These are phyloP conservation scores for Puffinus mauretanicus DNA, from an alignment of 2,113 vertebrate genomes.

Conservation along the genomic window DNA sequence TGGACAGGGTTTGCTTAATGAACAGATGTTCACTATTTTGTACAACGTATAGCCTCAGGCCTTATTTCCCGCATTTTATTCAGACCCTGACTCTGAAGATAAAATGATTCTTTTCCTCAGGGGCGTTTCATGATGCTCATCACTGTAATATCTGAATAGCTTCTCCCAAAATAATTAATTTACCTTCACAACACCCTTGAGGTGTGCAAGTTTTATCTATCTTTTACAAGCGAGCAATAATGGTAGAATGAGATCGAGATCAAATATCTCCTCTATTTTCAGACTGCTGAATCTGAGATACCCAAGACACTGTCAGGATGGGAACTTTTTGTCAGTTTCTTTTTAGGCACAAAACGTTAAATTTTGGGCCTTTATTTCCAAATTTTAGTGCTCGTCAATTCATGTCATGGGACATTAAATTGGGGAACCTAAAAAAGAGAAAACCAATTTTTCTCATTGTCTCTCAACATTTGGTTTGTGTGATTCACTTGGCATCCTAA, in stretches of 20 bases:
- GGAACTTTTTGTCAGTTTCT: background rate
- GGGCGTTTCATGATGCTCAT: background rate
- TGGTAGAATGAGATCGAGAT: background rate
- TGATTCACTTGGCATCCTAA: background rate
- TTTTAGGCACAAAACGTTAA: background rate
- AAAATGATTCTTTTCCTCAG: slow-evolving; percentile 4
- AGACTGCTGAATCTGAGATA: background rate
- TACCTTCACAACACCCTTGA: slow-evolving; percentile 28
- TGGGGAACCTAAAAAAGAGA: background rate
- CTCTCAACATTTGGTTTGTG: background rate
- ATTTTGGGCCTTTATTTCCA: background rate
- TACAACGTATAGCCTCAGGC: background rate
- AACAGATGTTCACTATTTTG: slow-evolving; percentile 44
- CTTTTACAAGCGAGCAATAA: background rate
- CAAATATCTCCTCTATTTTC: background rate
- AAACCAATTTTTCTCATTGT: background rate
- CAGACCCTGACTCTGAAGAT: background rate
- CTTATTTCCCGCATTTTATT: slow-evolving; percentile 19
- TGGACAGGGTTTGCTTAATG: slow-evolving; percentile 6
- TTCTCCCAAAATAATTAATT: slow-evolving; percentile 49
- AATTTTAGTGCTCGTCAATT: background rate
- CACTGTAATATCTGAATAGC: slow-evolving; percentile 4
- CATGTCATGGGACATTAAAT: background rate
- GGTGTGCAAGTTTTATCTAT: background rate
- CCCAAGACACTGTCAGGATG: background rate